Conservation (phyloP, 2,113 vertebrate genomes). For the Alligator sinensis region DNA sequence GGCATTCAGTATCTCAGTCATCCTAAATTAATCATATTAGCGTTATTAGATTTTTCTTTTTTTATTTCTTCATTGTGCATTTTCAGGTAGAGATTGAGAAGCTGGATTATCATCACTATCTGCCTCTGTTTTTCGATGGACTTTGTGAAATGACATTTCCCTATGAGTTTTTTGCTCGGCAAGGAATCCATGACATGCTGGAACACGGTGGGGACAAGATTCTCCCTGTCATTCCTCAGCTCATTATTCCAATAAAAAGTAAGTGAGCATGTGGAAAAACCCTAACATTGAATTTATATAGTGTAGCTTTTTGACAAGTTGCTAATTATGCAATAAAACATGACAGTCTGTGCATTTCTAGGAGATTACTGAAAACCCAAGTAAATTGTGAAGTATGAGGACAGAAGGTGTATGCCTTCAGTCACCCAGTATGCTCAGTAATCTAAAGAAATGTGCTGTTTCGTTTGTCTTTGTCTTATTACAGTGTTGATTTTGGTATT, state of each 20-base stretch:
- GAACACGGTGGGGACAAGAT: conserved; percentile 92
- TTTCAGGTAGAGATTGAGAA: conserved; percentile 91
- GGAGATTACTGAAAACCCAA: background rate
- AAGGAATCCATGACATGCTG: conserved; percentile 94
- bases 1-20: background rate
- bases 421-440: background rate
- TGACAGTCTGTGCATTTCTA: background rate
- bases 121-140: conserved; percentile 95
- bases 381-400: background rate
- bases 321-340: conserved; percentile 47
- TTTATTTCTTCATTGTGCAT: conserved; percentile 40
- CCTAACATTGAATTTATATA: background rate
- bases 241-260: conserved; percentile 96
- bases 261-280: conserved; percentile 69
- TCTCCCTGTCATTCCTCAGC: conserved; percentile 91
- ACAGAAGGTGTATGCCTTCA: background rate
- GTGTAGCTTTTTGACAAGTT: conserved; percentile 9
- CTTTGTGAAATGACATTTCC: conserved; percentile 92
- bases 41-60: background rate
- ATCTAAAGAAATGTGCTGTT: background rate
- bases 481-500: background rate
- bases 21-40: background rate
- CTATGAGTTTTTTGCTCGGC: conserved; percentile 92
- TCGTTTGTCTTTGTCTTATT: background rate
- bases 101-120: conserved; percentile 91